phyloP scores from a whole-genome alignment of 2,888 invertebrate genomes.

The Conus canariensis region DNA sequence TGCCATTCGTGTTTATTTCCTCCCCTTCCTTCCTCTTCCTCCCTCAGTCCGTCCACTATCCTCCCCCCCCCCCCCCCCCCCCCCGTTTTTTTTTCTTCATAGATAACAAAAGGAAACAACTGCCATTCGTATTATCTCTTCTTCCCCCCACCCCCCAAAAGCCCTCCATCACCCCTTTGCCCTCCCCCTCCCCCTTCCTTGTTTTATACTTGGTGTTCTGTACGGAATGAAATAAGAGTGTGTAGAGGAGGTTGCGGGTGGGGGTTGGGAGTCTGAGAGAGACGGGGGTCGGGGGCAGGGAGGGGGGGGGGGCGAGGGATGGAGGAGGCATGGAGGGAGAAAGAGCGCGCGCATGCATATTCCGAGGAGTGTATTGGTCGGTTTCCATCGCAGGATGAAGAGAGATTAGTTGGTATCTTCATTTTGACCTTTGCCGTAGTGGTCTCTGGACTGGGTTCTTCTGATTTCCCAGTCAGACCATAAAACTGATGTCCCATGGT shows the following conservation, averaged over 20 bases:
- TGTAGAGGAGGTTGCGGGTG: not conserved
- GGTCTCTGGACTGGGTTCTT: not conserved
- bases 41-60: too few species aligned
- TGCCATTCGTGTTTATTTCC: too few species aligned
- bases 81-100: not conserved
- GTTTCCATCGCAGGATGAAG: not conserved
- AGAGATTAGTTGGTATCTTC: not conserved
- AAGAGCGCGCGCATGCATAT: too few species aligned
- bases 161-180: too few species aligned
- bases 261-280: not conserved
- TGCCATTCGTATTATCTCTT: not conserved
- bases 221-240: too few species aligned
- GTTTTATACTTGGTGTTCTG: too few species aligned
- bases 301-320: not conserved
- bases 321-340: too few species aligned
- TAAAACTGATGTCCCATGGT: too few species aligned
- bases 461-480: not conserved
- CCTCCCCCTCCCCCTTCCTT: too few species aligned
- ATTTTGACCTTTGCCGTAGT: not conserved
- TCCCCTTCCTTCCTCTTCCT: too few species aligned
- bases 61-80: too few species aligned
- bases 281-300: not conserved
- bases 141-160: not conserved
- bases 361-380: not conserved
- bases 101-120: not conserved